These are phyloP conservation scores for Seladonia tumulorum DNA, from an alignment of 2,888 invertebrate genomes.

Conservation along the genomic window DNA sequence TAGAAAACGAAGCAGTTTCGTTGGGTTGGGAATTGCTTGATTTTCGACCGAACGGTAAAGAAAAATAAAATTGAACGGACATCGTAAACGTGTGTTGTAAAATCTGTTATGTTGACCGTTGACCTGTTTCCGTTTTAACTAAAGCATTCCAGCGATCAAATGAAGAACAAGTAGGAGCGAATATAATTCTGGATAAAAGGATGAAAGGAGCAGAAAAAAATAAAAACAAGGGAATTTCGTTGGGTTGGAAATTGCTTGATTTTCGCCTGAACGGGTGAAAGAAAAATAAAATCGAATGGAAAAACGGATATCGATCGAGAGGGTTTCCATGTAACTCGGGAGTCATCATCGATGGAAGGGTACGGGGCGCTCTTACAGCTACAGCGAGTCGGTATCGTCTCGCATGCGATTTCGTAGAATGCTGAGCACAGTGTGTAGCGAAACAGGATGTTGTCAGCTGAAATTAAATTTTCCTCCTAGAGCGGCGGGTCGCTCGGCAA, in stretches of 20 bases:
- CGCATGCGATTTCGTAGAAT: conserved; percentile 73
- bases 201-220: neutral
- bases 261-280: neutral
- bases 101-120: too few species aligned
- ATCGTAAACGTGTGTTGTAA: too few species aligned
- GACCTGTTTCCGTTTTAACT: too few species aligned
- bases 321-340: conserved; percentile 38
- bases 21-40: too few species aligned
- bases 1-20: too few species aligned
- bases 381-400: conserved; percentile 58
- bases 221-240: neutral
- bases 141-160: too few species aligned
- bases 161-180: too few species aligned
- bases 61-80: too few species aligned
- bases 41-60: too few species aligned
- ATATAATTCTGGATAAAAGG: neutral
- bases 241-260: neutral
- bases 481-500: conserved; percentile 74
- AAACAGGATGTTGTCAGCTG: conserved; percentile 76
- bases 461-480: conserved; percentile 74
- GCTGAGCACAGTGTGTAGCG: conserved; percentile 72
- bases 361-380: conserved; percentile 51
- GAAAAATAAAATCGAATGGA: neutral
- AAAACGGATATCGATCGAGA: conserved; percentile 45
- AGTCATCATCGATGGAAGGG: conserved; percentile 62